Conservation (phyloP, 2,888 invertebrate genomes). For the Patella caerulea region DNA sequence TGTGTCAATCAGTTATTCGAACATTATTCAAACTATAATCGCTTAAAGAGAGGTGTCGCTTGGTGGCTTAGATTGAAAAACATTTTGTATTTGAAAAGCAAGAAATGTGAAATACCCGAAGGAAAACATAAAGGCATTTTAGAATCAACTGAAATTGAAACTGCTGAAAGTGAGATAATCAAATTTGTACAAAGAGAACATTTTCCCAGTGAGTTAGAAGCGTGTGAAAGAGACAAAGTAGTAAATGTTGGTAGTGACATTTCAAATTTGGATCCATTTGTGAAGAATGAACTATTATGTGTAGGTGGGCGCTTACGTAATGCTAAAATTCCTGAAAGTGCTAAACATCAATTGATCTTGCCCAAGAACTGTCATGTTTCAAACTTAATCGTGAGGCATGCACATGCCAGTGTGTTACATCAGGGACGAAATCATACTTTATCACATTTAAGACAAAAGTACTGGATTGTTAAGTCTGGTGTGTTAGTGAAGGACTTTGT, state of each 20-base stretch:
- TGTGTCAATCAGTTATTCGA: background rate
- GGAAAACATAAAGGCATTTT: background rate
- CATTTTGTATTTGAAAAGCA: too few species aligned
- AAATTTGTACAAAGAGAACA: background rate
- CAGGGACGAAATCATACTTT: constrained; percentile 4
- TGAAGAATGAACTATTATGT: background rate
- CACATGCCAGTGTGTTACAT: constrained; percentile 3
- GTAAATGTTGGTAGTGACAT: constrained; percentile 3
- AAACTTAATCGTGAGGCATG: constrained; percentile 7
- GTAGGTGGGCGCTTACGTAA: constrained; percentile 8
- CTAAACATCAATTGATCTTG: constrained; percentile 18
- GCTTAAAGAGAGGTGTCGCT: background rate
- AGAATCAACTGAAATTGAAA: background rate
- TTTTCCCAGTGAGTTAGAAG: background rate
- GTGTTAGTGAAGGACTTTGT: background rate
- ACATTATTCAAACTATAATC: background rate
- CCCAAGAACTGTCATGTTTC: constrained; percentile 17
- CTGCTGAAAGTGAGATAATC: background rate
- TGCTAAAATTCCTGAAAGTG: background rate
- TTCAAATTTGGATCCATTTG: background rate
- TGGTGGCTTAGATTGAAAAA: constrained; percentile 5
- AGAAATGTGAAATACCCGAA: too few species aligned
- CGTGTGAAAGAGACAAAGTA: background rate
- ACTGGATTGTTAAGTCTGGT: constrained; percentile 15
- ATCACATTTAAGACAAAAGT: constrained; percentile 4